Evolutionary conservation across 1,140 invertebrate genomes (phyloP).

Genomic region (Diabrotica virgifera): DNA sequence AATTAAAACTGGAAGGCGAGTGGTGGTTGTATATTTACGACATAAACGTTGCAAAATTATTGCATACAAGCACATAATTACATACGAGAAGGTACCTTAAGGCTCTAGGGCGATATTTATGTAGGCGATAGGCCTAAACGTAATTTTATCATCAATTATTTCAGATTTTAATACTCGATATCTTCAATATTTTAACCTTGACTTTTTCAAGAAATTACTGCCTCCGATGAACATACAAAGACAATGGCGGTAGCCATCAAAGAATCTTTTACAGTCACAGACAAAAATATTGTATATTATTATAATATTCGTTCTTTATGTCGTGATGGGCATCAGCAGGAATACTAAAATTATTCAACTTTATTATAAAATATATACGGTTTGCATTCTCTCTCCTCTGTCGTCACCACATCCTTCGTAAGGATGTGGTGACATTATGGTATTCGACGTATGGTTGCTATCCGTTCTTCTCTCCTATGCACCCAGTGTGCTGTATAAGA

Average conservation of each 20-base stretch:
- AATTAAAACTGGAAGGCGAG: constrained; percentile 17
- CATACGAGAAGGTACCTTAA: constrained; percentile 10
- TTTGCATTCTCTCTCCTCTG: too few species aligned
- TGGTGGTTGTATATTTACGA: constrained; percentile 14
- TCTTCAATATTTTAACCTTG: constrained; percentile 18
- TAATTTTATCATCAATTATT: constrained; percentile 26
- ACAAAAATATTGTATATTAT: too few species aligned
- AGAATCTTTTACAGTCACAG: too few species aligned
- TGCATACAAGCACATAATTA: constrained; percentile 19
- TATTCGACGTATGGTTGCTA: too few species aligned
- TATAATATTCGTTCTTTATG: too few species aligned
- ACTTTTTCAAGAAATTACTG: constrained; percentile 15
- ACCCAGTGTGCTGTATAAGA: too few species aligned
- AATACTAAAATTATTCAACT: too few species aligned
- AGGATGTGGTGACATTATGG: too few species aligned
- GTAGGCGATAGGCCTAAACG: constrained; percentile 22
- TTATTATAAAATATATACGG: too few species aligned
- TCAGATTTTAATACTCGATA: constrained; percentile 22
- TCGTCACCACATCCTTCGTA: too few species aligned
- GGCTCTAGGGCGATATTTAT: constrained; percentile 22
- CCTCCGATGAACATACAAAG: background rate
- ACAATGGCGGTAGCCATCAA: constrained; percentile 12
- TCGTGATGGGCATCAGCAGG: too few species aligned
- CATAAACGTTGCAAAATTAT: constrained; percentile 18
- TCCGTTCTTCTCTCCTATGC: too few species aligned